Evolutionary conservation across 2,113 vertebrate genomes (phyloP).

Genomic region (Forbesichthys papilliferus): DNA sequence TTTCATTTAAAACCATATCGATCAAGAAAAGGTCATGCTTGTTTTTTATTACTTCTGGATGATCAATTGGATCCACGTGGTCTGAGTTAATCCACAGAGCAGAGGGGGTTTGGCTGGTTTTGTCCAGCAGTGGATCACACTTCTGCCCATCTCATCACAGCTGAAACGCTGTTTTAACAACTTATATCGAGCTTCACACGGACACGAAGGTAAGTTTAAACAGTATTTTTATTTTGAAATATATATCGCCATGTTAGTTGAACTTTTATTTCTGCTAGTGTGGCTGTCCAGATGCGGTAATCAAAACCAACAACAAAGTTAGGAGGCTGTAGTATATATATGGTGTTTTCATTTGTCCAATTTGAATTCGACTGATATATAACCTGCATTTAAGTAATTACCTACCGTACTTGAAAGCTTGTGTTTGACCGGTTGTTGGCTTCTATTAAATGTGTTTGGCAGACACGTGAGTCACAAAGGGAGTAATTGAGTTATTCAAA

Average conservation of each 20-base stretch:
- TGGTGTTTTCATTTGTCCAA: neutral
- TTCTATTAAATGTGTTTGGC: neutral
- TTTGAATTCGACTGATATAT: neutral
- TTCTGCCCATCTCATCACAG: neutral
- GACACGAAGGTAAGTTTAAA: slow-evolving; percentile 41
- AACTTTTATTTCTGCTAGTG: neutral
- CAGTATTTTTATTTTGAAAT: neutral
- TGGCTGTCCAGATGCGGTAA: neutral
- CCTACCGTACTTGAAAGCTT: no score
- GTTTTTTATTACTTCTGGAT: neutral
- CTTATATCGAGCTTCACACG: neutral
- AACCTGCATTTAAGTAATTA: no score
- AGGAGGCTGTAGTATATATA: neutral
- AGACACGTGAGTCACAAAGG: slow-evolving; percentile 49
- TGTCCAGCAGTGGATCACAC: slow-evolving; percentile 3
- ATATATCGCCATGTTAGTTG: neutral
- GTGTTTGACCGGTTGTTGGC: neutral
- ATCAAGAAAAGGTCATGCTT: neutral
- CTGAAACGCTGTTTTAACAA: slow-evolving; percentile 33
- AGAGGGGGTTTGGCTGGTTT: neutral
- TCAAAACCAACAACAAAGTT: no score
- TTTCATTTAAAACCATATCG: neutral
- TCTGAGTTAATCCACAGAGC: neutral
- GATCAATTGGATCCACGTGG: slow-evolving; percentile 45
- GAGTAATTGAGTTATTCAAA: slow-evolving; percentile 36